Evolutionary conservation across 2,797 vertebrate genomes (phyloP).

Genomic region (Anisognathus igniventris): DNA sequence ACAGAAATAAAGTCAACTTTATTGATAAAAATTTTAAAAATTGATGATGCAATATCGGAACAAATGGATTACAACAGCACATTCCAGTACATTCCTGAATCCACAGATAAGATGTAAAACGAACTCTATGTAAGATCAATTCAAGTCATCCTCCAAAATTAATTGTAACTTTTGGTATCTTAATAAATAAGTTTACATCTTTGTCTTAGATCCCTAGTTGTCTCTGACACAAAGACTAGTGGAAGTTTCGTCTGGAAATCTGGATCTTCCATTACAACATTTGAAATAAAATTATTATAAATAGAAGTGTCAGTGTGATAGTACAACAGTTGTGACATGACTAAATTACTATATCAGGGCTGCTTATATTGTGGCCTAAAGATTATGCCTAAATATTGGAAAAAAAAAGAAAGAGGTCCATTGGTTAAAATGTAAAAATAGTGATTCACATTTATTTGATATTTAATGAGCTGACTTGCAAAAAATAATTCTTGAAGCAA

Average conservation of each 20-base stretch:
- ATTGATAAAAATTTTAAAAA: neutral
- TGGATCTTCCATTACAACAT: neutral
- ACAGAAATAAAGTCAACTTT: neutral
- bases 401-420: neutral
- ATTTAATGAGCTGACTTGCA: neutral
- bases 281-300: neutral
- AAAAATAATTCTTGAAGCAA: neutral
- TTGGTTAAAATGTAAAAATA: neutral
- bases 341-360: neutral
- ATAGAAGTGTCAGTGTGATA: neutral
- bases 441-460: neutral
- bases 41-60: neutral
- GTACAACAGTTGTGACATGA: neutral
- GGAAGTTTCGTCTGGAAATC: neutral
- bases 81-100: neutral
- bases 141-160: neutral
- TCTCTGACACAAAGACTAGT: neutral
- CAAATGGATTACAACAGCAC: neutral
- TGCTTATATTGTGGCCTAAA: neutral
- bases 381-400: neutral
- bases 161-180: neutral
- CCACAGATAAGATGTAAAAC: neutral
- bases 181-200: neutral
- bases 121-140: neutral
- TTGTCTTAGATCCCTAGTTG: neutral